Percentiles rank a stretch among this genome's conserved stretches.
Evolutionary conservation across 2,888 invertebrate genomes (phyloP).

Genomic region (Ommatoiulus sabulosus): DNA sequence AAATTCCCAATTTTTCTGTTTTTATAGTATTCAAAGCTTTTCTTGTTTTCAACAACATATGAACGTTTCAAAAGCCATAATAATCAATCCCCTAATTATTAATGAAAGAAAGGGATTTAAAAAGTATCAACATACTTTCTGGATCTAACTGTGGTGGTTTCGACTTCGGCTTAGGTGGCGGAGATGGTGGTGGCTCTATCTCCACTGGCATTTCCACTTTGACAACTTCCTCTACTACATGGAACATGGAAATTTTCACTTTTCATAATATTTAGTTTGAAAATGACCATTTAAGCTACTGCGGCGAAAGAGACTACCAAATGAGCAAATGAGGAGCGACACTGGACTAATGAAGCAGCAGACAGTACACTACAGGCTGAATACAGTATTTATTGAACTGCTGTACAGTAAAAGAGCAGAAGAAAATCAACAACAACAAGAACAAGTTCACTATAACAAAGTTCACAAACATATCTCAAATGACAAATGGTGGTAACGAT

Average conservation of each 20-base stretch:
- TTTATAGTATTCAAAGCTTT: too few species aligned
- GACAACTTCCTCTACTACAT: neutral
- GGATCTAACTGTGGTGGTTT: neutral
- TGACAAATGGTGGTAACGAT: conserved; percentile 23
- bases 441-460: conserved; percentile 38
- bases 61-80: too few species aligned
- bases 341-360: conserved; percentile 43
- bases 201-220: neutral
- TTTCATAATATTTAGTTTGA: neutral
- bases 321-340: neutral
- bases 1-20: too few species aligned
- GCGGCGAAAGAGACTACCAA: neutral
- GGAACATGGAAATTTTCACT: neutral
- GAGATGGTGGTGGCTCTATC: conserved; percentile 45
- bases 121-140: neutral
- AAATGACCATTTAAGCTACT: neutral
- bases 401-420: conserved; percentile 52
- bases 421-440: conserved; percentile 47
- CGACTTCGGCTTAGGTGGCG: conserved; percentile 60
- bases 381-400: conserved; percentile 54
- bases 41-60: too few species aligned
- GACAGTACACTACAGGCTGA: neutral
- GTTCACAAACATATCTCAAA: conserved; percentile 42
- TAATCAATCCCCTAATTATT: neutral
- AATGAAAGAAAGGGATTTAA: neutral